These are phyloP conservation scores for Artibeus jamaicensis DNA, from an alignment of 2,797 vertebrate species.

Conservation along the genomic window DNA sequence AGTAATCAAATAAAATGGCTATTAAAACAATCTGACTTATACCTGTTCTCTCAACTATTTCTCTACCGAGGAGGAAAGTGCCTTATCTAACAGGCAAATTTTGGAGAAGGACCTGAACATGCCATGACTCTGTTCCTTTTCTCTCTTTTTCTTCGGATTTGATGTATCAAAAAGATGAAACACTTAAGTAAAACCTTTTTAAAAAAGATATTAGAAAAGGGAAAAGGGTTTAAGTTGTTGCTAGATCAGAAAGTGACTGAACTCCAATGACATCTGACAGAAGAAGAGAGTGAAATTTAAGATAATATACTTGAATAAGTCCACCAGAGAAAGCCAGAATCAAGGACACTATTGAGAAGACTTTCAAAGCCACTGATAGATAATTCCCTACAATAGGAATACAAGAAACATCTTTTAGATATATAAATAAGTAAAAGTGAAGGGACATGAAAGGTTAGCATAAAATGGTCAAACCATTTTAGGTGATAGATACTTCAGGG, in stretches of 20 bases:
- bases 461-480: not conserved
- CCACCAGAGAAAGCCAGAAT: not conserved
- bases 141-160: not conserved
- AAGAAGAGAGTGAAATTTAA: not conserved
- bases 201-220: not conserved
- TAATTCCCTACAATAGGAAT: not conserved
- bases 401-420: not conserved
- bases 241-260: slow-evolving; percentile 24
- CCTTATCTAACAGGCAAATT: not conserved
- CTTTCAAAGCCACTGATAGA: not conserved
- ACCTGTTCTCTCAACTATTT: not conserved
- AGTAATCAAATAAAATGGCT: not conserved
- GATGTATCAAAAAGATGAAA: not conserved
- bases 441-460: not conserved
- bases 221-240: not conserved
- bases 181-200: not conserved
- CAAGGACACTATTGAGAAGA: not conserved
- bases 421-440: not conserved
- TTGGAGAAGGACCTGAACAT: not conserved
- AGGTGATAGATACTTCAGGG: not conserved
- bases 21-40: not conserved
- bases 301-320: not conserved
- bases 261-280: not conserved
- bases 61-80: not conserved
- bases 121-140: not conserved